Evolutionary conservation across 2,888 invertebrate genomes (phyloP).

Genomic region (Ophion slaviceki): DNA sequence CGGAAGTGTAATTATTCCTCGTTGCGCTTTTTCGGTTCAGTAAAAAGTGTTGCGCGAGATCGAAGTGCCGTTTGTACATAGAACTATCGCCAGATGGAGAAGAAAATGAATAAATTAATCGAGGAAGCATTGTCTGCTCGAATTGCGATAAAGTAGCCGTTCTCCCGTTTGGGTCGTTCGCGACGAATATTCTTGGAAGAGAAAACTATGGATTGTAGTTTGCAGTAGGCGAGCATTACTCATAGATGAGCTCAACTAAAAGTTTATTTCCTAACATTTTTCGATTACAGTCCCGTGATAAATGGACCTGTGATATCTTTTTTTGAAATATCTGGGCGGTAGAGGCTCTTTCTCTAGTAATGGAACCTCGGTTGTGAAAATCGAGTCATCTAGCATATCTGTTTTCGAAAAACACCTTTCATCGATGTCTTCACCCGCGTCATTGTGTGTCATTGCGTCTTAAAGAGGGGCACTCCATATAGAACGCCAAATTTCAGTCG

Average conservation of each 20-base stretch:
- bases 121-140: neutral
- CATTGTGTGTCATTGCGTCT: neutral
- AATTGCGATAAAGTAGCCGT: neutral
- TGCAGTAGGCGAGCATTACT: neutral
- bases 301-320: neutral
- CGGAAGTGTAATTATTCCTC: slow-evolving; percentile 7
- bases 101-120: neutral
- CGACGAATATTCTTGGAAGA: neutral
- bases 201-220: slow-evolving; percentile 8
- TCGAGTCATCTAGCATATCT: neutral
- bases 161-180: neutral
- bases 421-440: neutral
- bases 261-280: neutral
- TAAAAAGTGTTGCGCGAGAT: neutral
- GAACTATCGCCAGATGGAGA: slow-evolving; percentile 1
- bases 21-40: too few relatives aligned
- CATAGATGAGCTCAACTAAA: neutral
- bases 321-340: neutral
- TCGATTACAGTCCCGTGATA: neutral
- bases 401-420: neutral
- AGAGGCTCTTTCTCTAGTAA: neutral
- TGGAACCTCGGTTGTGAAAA: neutral
- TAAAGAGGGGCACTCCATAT: too few relatives aligned
- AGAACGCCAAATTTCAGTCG: too few relatives aligned
- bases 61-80: slow-evolving; percentile 26